phyloP scores from a whole-genome alignment of 1,140 invertebrate genomes.

The Halesus radiatus region DNA sequence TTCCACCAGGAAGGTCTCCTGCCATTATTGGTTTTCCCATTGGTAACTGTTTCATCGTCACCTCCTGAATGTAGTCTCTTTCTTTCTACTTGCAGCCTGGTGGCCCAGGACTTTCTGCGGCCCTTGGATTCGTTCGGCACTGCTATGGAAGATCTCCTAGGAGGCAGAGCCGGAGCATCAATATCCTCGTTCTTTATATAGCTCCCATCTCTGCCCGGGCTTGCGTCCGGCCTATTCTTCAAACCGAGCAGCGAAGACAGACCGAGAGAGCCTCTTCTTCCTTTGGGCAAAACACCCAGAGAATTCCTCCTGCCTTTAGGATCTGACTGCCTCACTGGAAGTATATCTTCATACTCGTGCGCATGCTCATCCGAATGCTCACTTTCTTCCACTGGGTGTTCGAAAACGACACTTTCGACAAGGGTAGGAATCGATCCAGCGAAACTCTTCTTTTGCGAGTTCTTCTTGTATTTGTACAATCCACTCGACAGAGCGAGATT shows the following conservation, averaged over 20 bases:
- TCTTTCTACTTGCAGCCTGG: slow-evolving; percentile 65
- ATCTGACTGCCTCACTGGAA: slow-evolving; percentile 7
- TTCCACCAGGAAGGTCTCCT: slow-evolving; percentile 89
- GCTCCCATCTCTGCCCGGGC: slow-evolving; percentile 52
- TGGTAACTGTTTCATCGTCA: slow-evolving; percentile 62
- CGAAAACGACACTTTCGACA: slow-evolving; percentile 60
- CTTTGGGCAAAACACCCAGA: slow-evolving; percentile 43
- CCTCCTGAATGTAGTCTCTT: slow-evolving; percentile 67
- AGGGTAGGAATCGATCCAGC: slow-evolving; percentile 65
- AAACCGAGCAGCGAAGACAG: slow-evolving; percentile 40
- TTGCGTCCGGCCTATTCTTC: slow-evolving; percentile 42
- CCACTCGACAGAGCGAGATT: slow-evolving; percentile 44
- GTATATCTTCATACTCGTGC: slow-evolving; percentile 46
- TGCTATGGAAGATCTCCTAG: slow-evolving; percentile 81
- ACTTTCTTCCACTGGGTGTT: slow-evolving; percentile 61
- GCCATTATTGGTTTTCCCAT: slow-evolving; percentile 69
- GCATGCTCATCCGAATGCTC: slow-evolving; percentile 45
- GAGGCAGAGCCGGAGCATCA: slow-evolving; percentile 64
- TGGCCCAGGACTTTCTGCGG: slow-evolving; percentile 74
- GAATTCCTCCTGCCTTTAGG: slow-evolving; percentile 46
- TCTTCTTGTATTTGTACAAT: slow-evolving; percentile 53
- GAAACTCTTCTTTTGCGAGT: slow-evolving; percentile 41
- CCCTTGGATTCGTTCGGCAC: slow-evolving; percentile 66
- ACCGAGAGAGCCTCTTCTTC: slow-evolving; percentile 46
- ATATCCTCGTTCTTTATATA: slow-evolving; percentile 66